These are phyloP conservation scores for Tanytarsus gracilentus DNA, from an alignment of 2,888 invertebrate genomes.

Conservation along the genomic window DNA sequence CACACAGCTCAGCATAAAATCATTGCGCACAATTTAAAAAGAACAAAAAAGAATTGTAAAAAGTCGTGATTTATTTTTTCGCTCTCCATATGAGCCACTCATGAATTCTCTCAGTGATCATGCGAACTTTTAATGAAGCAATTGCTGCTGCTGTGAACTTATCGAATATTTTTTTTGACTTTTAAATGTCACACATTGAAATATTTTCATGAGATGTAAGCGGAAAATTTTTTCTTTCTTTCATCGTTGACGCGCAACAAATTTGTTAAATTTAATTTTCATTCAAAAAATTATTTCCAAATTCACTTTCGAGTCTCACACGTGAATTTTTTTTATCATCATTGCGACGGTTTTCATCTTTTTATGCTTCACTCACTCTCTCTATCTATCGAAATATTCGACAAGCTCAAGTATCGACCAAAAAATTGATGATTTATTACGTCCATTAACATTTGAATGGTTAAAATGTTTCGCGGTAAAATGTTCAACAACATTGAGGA, in stretches of 20 bases:
- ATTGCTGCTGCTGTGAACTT: not conserved
- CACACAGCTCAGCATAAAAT: not conserved
- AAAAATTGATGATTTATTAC: constrained; percentile 15
- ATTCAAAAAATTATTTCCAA: no score
- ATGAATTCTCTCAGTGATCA: not conserved
- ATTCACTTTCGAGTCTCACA: no score
- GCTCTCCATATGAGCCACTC: not conserved
- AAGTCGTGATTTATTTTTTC: constrained; percentile 1
- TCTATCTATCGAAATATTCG: not conserved
- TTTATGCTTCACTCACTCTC: not conserved
- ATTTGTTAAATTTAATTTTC: no score
- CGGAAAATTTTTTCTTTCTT: no score
- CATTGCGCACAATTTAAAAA: not conserved
- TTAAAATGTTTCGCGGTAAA: not conserved
- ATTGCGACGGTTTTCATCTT: not conserved
- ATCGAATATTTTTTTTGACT: not conserved
- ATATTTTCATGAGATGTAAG: not conserved
- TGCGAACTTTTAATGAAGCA: not conserved
- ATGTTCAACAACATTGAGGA: not conserved
- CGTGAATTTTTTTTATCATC: no score
- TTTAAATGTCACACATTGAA: not conserved
- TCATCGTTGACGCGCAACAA: no score
- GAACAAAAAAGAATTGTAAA: not conserved
- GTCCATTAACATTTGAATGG: constrained; percentile 14
- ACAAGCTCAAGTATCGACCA: not conserved